Base-by-base conservation (phyloP, 2,888 invertebrate genomes). In the Lasioglossum pauxillum region DNA sequence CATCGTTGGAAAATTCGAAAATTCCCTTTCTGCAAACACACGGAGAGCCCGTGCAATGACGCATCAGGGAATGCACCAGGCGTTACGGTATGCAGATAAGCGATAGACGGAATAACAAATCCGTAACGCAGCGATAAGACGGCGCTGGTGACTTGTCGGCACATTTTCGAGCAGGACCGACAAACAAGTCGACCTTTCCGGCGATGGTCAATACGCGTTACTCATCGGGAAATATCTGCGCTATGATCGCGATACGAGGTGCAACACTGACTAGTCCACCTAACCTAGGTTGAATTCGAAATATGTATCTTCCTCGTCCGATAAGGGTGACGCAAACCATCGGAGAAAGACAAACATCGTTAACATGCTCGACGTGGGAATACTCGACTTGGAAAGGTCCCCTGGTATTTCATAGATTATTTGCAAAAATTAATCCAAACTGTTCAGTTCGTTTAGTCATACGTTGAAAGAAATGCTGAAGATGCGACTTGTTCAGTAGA, bases 21-120 rank as follows among this genome's bases (percentile, higher is more conserved):
- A 80, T 85, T 78, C 74, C 38, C 38, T 78, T 12, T 19, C 2
- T 5, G 72, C 38, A 81, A 86, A 78, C 69, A 81, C 10, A 53
- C 23, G 10, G 53, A 73, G 46, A 12, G 16, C 38, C 69, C 7
- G 41, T 8, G 57, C 44, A 74, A 41, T 89, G 88, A 89, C 88
- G 77, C 88, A 89, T 80, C 76, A 3, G 75, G 31, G 81, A 78
- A 82, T 83, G 80, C 82, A 79, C 38, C 79, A 78, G 72, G 57
- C 83, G 72, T 67, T 80, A 79, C 82, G 79, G 78, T 84, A 84
- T 79, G 83, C 87, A 88, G 87, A 89, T 89, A 89, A 84, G 80
- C 80, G 81, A 75, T 84, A 82, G 82, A 80, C 80, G 82, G 82
- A 88, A 88, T 84, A 87, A 89, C 86, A 86, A 88, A 87, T 87